Conservation (phyloP, 2,797 vertebrate genomes). For the Chaetophractus vellerosus region DNA sequence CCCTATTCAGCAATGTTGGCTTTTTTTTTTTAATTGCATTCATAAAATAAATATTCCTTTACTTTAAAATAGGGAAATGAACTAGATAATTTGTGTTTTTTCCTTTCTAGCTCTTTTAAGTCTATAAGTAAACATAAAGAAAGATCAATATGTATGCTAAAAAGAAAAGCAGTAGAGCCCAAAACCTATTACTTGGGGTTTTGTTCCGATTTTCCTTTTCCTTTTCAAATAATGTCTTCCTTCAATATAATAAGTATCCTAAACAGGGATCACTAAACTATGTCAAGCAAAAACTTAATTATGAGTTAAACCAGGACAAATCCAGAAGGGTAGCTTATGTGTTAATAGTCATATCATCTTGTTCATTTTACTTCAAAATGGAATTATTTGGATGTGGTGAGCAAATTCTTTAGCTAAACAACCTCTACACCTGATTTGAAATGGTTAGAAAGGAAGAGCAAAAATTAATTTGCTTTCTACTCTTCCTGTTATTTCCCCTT, state of each 20-base stretch:
- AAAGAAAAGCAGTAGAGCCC: background rate
- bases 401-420: slow-evolving; percentile 65
- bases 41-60: slow-evolving; percentile 27
- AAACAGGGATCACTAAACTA: slow-evolving; percentile 26
- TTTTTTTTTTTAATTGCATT: slow-evolving; percentile 30
- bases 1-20: background rate
- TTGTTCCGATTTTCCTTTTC: background rate
- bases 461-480: slow-evolving; percentile 73
- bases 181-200: background rate
- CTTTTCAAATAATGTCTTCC: slow-evolving; percentile 24
- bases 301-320: slow-evolving; percentile 32
- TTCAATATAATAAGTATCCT: background rate
- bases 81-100: background rate
- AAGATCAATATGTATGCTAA: background rate
- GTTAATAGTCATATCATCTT: background rate
- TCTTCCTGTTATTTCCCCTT: slow-evolving; percentile 57
- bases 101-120: background rate
- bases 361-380: slow-evolving; percentile 50
- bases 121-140: slow-evolving; percentile 8
- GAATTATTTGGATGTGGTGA: slow-evolving; percentile 64
- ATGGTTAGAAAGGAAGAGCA: slow-evolving; percentile 42
- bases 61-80: background rate
- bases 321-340: background rate
- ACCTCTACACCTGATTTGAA: slow-evolving; percentile 62
- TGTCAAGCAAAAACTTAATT: background rate